Conservation (phyloP, 2,888 invertebrate species). For the Amphimallon solstitiale region DNA sequence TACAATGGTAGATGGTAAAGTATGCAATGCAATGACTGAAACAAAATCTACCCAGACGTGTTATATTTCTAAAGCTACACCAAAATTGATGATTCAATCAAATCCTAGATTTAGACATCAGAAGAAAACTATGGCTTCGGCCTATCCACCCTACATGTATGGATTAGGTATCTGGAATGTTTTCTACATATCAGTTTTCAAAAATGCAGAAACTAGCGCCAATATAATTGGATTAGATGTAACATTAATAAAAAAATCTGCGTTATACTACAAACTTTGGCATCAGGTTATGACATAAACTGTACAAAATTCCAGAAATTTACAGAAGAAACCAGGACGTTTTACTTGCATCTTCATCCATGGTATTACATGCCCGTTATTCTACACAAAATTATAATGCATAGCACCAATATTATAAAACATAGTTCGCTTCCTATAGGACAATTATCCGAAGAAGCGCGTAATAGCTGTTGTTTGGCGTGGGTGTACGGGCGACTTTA, state of each 20-base stretch:
- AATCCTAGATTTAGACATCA: not conserved
- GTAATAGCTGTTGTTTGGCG: not conserved
- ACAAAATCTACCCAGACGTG: not conserved
- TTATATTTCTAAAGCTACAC: slow-evolving; percentile 7
- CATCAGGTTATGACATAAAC: not conserved
- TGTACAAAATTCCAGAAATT: not conserved
- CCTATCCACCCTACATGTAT: not conserved
- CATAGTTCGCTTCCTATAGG: not conserved
- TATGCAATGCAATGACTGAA: slow-evolving; percentile 42
- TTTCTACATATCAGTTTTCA: slow-evolving; percentile 6
- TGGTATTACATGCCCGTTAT: no score
- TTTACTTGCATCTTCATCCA: no score
- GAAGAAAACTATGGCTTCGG: no score
- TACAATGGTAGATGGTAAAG: slow-evolving; percentile 48
- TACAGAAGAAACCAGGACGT: not conserved
- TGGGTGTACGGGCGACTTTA: no score
- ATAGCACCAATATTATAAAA: not conserved
- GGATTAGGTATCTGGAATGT: not conserved
- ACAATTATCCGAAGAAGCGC: slow-evolving; percentile 3
- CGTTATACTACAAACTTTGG: no score
- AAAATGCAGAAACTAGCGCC: no score
- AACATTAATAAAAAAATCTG: not conserved
- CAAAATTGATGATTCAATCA: not conserved
- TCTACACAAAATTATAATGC: no score
- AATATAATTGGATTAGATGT: not conserved